These are phyloP conservation scores for Atractosteus spatula DNA, from an alignment of 2,113 vertebrate genomes.

Conservation along the genomic window DNA sequence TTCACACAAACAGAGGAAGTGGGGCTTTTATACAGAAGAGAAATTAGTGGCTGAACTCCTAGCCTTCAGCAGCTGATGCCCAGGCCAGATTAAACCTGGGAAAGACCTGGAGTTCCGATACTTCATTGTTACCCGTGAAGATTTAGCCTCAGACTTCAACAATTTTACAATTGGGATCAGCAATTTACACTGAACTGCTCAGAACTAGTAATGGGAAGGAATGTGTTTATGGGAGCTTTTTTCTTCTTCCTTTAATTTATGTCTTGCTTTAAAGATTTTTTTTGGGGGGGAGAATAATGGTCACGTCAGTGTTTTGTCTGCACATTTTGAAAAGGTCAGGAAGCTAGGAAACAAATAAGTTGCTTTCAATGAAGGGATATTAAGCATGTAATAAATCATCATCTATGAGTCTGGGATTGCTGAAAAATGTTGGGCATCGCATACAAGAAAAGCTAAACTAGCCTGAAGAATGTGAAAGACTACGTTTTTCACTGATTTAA, in stretches of 20 bases:
- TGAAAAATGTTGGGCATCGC: no score
- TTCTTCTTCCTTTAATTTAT: not conserved
- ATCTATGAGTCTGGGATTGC: no score
- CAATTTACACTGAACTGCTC: not conserved
- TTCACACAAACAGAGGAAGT: constrained; percentile 79
- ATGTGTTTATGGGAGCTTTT: not conserved
- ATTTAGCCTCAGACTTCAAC: constrained; percentile 31
- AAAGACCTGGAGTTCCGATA: constrained; percentile 65
- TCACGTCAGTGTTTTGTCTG: constrained; percentile 66
- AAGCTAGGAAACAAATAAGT: not conserved
- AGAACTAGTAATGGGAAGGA: not conserved
- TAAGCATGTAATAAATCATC: constrained; percentile 1
- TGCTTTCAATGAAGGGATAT: not conserved
- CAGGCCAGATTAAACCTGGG: constrained; percentile 79
- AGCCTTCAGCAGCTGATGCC: constrained; percentile 64
- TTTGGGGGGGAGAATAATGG: not conserved
- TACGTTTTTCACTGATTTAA: no score
- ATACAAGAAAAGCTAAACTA: no score
- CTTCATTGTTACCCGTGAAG: constrained; percentile 72
- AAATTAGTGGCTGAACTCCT: constrained; percentile 64
- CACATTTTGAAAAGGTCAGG: constrained; percentile 63
- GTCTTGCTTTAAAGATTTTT: not conserved
- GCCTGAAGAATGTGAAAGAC: no score
- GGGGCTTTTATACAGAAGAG: constrained; percentile 61
- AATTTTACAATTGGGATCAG: not conserved